These are phyloP conservation scores for Ursus arctos DNA, from an alignment of 2,113 vertebrate genomes.

Conservation along the genomic window DNA sequence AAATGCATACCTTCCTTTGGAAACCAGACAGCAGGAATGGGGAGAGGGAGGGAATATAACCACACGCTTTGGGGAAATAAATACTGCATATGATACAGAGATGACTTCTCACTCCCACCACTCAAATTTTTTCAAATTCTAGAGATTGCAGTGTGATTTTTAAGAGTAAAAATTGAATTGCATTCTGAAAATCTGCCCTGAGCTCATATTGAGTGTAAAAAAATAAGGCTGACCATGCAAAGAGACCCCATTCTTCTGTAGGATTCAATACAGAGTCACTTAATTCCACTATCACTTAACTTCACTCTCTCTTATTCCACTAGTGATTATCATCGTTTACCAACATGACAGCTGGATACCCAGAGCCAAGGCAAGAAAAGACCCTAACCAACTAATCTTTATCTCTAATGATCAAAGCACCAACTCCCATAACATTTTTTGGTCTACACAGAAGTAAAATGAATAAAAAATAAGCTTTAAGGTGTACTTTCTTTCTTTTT, in stretches of 20 bases:
- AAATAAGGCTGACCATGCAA: background rate
- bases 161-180: background rate
- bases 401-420: background rate
- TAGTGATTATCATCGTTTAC: background rate
- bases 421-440: background rate
- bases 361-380: background rate
- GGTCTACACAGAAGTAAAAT: background rate
- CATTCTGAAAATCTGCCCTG: constrained; percentile 27
- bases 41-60: background rate
- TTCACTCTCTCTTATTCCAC: background rate
- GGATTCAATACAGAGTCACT: background rate
- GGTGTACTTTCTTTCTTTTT: constrained; percentile 15
- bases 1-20: background rate
- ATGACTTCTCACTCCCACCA: background rate
- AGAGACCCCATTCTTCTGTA: background rate
- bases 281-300: background rate
- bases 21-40: background rate
- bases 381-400: background rate
- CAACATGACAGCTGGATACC: background rate
- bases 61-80: background rate
- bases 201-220: background rate
- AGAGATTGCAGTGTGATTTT: background rate
- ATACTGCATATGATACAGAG: background rate
- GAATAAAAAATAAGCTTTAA: constrained; percentile 4
- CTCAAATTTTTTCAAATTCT: background rate